Evolutionary conservation across 2,888 invertebrate genomes (phyloP).

Genomic region (Eucera pruinosa): DNA sequence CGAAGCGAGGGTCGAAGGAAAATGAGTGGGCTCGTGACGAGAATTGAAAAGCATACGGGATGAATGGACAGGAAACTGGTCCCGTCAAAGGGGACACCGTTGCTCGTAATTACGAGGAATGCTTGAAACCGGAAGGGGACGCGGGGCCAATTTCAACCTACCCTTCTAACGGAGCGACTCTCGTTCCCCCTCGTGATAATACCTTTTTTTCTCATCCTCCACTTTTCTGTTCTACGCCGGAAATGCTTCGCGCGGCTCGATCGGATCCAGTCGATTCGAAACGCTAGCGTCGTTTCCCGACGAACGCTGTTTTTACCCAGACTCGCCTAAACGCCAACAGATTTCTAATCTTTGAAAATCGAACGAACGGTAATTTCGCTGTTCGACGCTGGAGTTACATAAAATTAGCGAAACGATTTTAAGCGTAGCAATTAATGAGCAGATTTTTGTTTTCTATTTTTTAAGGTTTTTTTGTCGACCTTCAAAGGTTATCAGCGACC

Average conservation of each 20-base stretch:
- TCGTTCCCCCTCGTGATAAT: constrained; percentile 10
- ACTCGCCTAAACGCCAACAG: too few relatives aligned
- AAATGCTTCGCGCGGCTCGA: constrained; percentile 14
- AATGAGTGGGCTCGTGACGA: constrained; percentile 57
- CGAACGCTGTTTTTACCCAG: not conserved
- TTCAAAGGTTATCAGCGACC: too few relatives aligned
- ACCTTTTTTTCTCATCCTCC: not conserved
- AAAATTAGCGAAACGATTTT: too few relatives aligned
- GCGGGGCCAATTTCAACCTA: constrained; percentile 56
- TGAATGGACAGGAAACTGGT: constrained; percentile 51
- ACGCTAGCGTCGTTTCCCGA: constrained; percentile 2
- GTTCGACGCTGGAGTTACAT: too few relatives aligned
- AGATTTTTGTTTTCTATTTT: too few relatives aligned
- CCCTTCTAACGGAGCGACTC: not conserved
- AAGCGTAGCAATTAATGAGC: too few relatives aligned
- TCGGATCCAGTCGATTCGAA: constrained; percentile 26
- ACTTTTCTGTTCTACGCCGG: not conserved
- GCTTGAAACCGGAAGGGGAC: constrained; percentile 57
- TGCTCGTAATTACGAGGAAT: constrained; percentile 61
- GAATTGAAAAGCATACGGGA: constrained; percentile 54
- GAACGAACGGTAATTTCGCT: too few relatives aligned
- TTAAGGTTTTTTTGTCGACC: too few relatives aligned
- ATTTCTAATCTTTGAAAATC: too few relatives aligned
- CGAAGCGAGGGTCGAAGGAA: constrained; percentile 14
- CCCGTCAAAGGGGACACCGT: constrained; percentile 53